Percentiles rank a stretch among this genome's conserved stretches.
Conservation (phyloP, 2,888 invertebrate genomes). For the Rutpela maculata region DNA sequence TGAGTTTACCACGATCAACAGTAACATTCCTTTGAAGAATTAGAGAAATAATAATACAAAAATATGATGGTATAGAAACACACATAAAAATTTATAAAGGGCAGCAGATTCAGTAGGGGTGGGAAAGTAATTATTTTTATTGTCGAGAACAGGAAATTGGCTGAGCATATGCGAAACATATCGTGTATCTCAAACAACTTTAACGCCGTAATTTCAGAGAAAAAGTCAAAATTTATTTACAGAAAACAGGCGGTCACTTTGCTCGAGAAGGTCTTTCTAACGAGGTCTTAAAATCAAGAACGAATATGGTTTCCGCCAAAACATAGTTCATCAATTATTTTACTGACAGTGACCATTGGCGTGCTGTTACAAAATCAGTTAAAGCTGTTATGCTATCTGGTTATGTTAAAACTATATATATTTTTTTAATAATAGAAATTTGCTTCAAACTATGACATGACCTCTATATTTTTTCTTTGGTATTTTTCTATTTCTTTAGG, state of each 20-base stretch:
- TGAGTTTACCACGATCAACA: no score
- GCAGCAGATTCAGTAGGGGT: conserved; percentile 19
- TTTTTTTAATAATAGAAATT: no score
- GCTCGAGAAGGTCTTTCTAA: conserved; percentile 24
- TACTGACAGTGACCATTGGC: conserved; percentile 25
- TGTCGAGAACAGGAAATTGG: conserved; percentile 40
- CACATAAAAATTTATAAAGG: not conserved
- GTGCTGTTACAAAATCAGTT: not conserved
- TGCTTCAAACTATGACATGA: no score
- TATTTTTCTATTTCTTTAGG: no score
- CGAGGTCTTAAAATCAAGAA: conserved; percentile 35
- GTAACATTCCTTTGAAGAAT: no score
- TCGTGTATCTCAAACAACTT: conserved; percentile 36
- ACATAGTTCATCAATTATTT: conserved; percentile 34
- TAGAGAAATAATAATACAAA: no score
- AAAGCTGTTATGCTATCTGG: no score
- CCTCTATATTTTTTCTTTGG: no score
- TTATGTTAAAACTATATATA: no score
- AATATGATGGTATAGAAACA: not conserved
- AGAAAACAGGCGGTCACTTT: conserved; percentile 20
- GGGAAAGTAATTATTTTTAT: conserved; percentile 43
- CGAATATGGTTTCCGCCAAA: conserved; percentile 40
- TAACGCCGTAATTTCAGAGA: conserved; percentile 32
- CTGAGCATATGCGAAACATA: conserved; percentile 41
- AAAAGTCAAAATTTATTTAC: conserved; percentile 29